These are phyloP conservation scores for Somateria mollissima DNA, from an alignment of 2,797 vertebrate genomes.

Conservation along the genomic window DNA sequence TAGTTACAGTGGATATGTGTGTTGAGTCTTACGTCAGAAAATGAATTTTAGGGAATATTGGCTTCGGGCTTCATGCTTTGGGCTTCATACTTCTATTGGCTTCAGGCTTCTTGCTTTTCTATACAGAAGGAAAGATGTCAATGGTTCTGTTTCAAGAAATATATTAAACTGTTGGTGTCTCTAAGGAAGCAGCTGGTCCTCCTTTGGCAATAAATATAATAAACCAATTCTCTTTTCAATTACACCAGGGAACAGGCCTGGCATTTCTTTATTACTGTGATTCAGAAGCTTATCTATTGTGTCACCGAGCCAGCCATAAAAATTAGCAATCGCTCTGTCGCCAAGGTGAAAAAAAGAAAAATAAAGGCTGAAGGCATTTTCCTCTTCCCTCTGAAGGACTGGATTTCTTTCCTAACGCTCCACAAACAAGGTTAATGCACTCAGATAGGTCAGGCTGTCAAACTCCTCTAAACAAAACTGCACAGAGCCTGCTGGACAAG, in stretches of 20 bases:
- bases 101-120: not conserved
- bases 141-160: not conserved
- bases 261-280: not conserved
- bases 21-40: not conserved
- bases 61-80: not conserved
- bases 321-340: not conserved
- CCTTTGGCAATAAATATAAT: not conserved
- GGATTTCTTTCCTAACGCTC: not conserved
- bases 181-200: not conserved
- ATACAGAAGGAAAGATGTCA: not conserved
- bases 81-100: not conserved
- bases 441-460: not conserved
- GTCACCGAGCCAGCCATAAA: not conserved
- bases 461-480: not conserved
- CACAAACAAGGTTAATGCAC: not conserved
- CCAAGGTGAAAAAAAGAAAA: not conserved
- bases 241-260: not conserved
- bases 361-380: not conserved
- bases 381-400: not conserved
- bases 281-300: not conserved
- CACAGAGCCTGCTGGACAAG: not conserved
- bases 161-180: fast-evolving
- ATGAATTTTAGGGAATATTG: not conserved
- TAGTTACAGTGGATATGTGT: no score
- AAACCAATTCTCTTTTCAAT: not conserved